Base-by-base conservation (phyloP, 2,797 vertebrate genomes). In the Spinibarbus caldwelli region DNA sequence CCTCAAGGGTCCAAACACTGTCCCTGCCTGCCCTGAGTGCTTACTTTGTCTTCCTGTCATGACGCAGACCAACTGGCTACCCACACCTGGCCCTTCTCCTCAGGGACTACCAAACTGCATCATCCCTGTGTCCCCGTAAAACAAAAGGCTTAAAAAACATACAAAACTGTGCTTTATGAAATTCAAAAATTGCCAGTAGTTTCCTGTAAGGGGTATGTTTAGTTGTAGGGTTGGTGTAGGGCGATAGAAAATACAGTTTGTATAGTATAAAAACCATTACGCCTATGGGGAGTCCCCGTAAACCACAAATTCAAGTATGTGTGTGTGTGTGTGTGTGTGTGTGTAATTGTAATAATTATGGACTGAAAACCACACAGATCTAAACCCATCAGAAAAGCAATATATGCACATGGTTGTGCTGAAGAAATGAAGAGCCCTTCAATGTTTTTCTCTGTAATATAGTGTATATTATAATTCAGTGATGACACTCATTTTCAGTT, bases 61-160 rank as follows among this genome's bases (percentile, higher is more conserved):
- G 82, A 86, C 29, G 84, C 89, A 86, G 87, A 85, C 78, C 82
- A 89, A 78, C 57, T 43, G 52, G 36, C 75, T n/a, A 36, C 49
- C 38, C 59, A 29, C 62, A 67, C 59, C 41, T 23, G 34, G 29
- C 23, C 17, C 36, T 36, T n/a, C 41, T n/a, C 72, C 29, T 34
- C 38, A 47, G 81, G 70, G 19, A 47, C 23, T 17, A 47, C 68
- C 71, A 23, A 76, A 17, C 21, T 66, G 59, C 41, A 34, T 67
- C 59, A 34, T 66, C 17, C 54, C 36, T 29, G n/a, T n/a, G n/a
- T n/a, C n/a, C n/a, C n/a, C n/a, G n/a, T n/a, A n/a, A n/a, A n/a
- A n/a, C n/a, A n/a, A n/a, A n/a, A n/a, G n/a, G n/a, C n/a, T n/a
- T n/a, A n/a, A n/a, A n/a, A n/a, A n/a, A n/a, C n/a, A n/a, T n/a